Conservation (phyloP, 2,888 invertebrate species). For the Cyclophora punctaria region DNA sequence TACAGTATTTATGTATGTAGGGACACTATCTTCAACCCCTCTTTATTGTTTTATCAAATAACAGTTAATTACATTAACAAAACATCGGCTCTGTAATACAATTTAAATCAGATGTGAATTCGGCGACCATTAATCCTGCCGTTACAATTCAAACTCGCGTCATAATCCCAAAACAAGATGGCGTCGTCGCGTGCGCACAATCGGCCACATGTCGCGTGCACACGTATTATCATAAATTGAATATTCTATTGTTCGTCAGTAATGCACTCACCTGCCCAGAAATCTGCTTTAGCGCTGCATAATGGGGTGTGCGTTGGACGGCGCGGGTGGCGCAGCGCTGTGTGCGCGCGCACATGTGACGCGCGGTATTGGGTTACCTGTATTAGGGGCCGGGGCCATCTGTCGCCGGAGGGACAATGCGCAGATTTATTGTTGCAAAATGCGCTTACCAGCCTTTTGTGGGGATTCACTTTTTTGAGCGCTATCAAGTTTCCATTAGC, state of each 20-base stretch:
- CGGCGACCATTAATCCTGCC: constrained; percentile 35
- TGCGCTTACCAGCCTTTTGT: constrained; percentile 54
- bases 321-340: constrained; percentile 26
- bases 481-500: constrained; percentile 75
- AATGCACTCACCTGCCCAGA: constrained; percentile 53
- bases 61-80: constrained; percentile 11
- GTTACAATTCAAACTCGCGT: constrained; percentile 39
- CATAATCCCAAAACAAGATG: constrained; percentile 43
- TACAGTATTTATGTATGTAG: too few species aligned
- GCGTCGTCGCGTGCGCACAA: constrained; percentile 46
- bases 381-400: constrained; percentile 51
- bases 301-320: not conserved
- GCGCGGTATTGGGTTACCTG: constrained; percentile 62
- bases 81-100: constrained; percentile 3
- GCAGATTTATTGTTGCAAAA: constrained; percentile 66
- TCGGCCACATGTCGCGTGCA: constrained; percentile 45
- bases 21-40: not conserved
- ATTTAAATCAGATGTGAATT: constrained; percentile 13
- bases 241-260: constrained; percentile 61
- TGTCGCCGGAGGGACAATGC: constrained; percentile 58
- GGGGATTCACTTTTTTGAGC: constrained; percentile 61
- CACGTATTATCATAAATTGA: constrained; percentile 55
- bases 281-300: constrained; percentile 28
- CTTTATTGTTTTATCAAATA: constrained; percentile 6
- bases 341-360: constrained; percentile 9